These are phyloP conservation scores for Iselma pallidipennis DNA, from an alignment of 2,888 invertebrate species.

Conservation along the genomic window DNA sequence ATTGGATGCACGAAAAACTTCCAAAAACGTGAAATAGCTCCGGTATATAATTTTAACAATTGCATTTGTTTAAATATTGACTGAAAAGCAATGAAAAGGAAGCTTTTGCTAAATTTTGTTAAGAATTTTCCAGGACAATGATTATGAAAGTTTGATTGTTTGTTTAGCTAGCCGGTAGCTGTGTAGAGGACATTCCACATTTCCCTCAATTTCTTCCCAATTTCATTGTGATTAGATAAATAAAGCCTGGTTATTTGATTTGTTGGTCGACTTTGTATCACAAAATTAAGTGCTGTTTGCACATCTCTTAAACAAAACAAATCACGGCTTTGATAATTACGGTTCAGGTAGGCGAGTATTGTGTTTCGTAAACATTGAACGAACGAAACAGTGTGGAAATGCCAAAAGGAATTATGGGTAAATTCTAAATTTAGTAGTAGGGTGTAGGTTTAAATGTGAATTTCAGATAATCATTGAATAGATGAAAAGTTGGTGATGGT, in stretches of 20 bases:
- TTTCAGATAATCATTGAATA: not conserved
- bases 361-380: not conserved
- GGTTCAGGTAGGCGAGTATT: not conserved
- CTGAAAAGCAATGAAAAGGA: conserved; percentile 2
- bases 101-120: not conserved
- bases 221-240: not conserved
- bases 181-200: not conserved
- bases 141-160: not conserved
- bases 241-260: not conserved
- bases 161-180: not conserved
- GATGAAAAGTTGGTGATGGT: conserved; percentile 1
- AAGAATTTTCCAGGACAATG: not conserved
- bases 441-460: not conserved
- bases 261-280: not conserved
- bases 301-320: not conserved
- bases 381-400: not conserved
- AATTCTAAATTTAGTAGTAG: conserved; percentile 1
- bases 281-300: not conserved
- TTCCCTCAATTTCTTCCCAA: not conserved
- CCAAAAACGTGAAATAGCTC: too few relatives aligned
- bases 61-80: conserved; percentile 18
- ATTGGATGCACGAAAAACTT: too few relatives aligned
- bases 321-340: not conserved
- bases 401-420: not conserved
- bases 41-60: conserved; percentile 15